phyloP scores from a whole-genome alignment of 2,888 invertebrate genomes.

The Melanophora roralis region DNA sequence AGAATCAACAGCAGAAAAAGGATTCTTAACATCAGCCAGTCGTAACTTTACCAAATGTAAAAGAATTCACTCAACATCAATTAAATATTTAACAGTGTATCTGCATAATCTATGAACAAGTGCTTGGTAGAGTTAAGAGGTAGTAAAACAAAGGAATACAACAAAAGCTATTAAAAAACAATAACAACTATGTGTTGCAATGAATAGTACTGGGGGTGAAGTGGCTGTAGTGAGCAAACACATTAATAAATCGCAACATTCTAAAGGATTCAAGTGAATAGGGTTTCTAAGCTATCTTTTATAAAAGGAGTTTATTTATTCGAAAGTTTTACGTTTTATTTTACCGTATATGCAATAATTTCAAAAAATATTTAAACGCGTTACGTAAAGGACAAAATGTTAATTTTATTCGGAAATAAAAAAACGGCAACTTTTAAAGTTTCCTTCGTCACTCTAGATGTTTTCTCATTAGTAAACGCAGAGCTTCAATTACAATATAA shows the following conservation, averaged over 20 bases:
- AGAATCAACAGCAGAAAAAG: slow-evolving; percentile 8
- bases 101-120: slow-evolving; percentile 75
- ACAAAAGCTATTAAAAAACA: neutral
- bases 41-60: slow-evolving; percentile 26
- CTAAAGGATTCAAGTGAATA: too few relatives aligned
- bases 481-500: neutral
- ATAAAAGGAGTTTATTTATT: too few relatives aligned
- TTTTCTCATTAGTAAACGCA: slow-evolving; percentile 54
- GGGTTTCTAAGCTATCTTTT: too few relatives aligned
- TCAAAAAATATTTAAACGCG: too few relatives aligned
- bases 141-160: slow-evolving; percentile 51
- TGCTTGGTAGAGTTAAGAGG: slow-evolving; percentile 71
- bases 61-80: slow-evolving; percentile 42
- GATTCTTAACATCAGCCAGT: neutral
- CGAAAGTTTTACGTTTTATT: too few relatives aligned
- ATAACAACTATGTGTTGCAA: slow-evolving; percentile 35
- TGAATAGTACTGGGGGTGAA: too few relatives aligned
- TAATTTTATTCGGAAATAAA: too few relatives aligned
- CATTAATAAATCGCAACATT: too few relatives aligned
- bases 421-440: slow-evolving; percentile 13
- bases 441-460: slow-evolving; percentile 8
- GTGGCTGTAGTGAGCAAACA: too few relatives aligned
- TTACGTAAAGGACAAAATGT: too few relatives aligned
- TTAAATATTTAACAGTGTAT: slow-evolving; percentile 74
- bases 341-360: too few relatives aligned